A percentile compares a stretch with the other conserved stretches of the same genome.
Conservation (phyloP, 2,113 vertebrate genomes). For the Helogale parvula region DNA sequence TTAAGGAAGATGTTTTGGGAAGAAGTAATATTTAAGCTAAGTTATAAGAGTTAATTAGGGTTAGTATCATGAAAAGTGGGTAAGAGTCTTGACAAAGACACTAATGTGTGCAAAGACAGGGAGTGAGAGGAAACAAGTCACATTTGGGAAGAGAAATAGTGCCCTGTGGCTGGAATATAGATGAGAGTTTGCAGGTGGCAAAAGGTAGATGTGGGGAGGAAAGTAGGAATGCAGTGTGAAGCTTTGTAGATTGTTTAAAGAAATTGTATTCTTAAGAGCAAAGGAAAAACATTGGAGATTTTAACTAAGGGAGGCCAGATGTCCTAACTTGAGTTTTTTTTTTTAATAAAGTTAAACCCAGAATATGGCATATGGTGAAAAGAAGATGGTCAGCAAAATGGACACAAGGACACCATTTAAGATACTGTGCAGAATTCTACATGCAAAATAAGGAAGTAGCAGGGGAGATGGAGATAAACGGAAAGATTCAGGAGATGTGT, state of each 20-base stretch:
- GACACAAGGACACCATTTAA: background rate
- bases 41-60: background rate
- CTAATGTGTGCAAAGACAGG: background rate
- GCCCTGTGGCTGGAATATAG: background rate
- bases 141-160: accelerated
- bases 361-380: background rate
- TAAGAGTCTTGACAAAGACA: background rate
- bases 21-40: background rate
- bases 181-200: background rate
- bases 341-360: background rate
- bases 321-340: background rate
- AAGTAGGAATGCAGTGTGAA: too few relatives aligned
- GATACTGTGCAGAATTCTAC: background rate
- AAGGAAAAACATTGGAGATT: background rate
- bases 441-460: background rate
- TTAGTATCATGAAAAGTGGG: background rate
- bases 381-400: background rate
- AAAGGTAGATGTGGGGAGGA: background rate
- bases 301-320: background rate
- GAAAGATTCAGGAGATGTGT: background rate
- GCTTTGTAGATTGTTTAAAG: background rate
- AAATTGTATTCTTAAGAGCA: slow-evolving; percentile 1
- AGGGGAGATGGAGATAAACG: background rate
- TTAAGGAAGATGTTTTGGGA: background rate
- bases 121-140: background rate